Evolutionary conservation across 2,113 vertebrate species (phyloP).

Genomic region (Mustela lutreola): DNA sequence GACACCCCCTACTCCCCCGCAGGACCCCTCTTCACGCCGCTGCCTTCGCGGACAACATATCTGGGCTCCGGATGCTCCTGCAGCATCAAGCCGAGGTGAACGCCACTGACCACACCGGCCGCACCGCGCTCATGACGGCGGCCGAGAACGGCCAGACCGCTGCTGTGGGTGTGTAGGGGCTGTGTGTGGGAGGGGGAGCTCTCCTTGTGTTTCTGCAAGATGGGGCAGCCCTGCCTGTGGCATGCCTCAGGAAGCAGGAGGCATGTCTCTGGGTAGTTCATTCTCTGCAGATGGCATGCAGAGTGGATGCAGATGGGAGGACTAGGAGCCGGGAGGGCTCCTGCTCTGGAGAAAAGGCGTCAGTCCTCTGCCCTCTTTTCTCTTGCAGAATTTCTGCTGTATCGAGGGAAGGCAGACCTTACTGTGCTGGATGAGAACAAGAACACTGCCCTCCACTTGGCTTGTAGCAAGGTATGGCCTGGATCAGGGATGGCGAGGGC

Average conservation of each 20-base stretch:
- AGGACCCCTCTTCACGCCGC: slow-evolving; percentile 98
- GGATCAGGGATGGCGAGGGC: background rate
- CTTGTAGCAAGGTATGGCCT: slow-evolving; percentile 95
- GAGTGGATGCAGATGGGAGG: background rate
- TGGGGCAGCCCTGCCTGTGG: background rate
- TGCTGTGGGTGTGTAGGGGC: slow-evolving; percentile 91
- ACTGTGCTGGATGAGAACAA: slow-evolving; percentile 95
- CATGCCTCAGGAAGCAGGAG: background rate
- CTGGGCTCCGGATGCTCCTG: slow-evolving; percentile 95
- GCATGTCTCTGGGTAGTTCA: background rate
- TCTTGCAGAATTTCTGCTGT: slow-evolving; percentile 94
- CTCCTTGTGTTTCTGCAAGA: background rate
- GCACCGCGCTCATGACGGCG: slow-evolving; percentile 96
- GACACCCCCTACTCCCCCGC: background rate
- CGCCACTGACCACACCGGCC: slow-evolving; percentile 91
- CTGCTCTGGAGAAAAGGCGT: background rate
- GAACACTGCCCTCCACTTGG: slow-evolving; percentile 98
- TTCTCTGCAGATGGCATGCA: background rate
- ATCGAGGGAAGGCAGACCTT: slow-evolving; percentile 94
- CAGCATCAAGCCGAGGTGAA: slow-evolving; percentile 93
- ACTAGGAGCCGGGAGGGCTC: background rate
- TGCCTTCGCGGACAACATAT: slow-evolving; percentile 94
- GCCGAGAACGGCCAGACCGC: slow-evolving; percentile 93
- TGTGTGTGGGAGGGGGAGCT: fast-evolving
- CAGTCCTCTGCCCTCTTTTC: background rate